Evolutionary conservation across 2,888 invertebrate species (phyloP), one percentile per base, ranked within the genome.

Genomic region (Epistrophe grossulariae): DNA sequence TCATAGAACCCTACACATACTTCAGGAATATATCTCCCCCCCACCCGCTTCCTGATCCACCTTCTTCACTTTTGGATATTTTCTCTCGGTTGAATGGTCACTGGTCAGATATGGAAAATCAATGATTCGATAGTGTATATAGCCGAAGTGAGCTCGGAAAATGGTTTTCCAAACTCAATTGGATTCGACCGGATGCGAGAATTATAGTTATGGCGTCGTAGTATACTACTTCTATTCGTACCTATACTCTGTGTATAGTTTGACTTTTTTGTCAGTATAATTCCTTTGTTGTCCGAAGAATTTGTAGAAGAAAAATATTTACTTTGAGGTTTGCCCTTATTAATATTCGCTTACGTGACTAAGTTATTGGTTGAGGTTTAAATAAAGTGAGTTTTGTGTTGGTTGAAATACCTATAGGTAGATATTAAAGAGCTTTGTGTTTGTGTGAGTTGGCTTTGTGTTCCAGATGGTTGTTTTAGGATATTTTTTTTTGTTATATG

Each of bases 61-160:
- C n/a, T n/a, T n/a, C n/a, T n/a, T n/a, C n/a, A n/a, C 45, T 0
- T 48, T 48, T 17, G 48, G 17, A 15, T 50, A 68, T 50, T 68
- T 50, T 60, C n/a, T 52, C 40, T 79, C 66, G 80, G 38, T 71
- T 71, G 48, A 71, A 35, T 72, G 79, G 70, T 59, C 59, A 71
- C 28, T 72, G 79, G 70, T 59, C 59, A 74, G 70, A 70, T 73
- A 79, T 79, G 79, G 64, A 84, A 84, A 66, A 59, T 79, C 79
- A 50, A 80, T 71, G 43, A 24, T 15, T 73, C 11, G 59, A 78
- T 59, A 72, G 59, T 45, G 9, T 57, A n/a, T 57, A n/a, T 45
- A n/a, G 24, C 40, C 55, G 15, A 9, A 19, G 60, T 38, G 45
- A 55, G 17, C 52, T 59, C 24, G 45, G 38, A 57, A 71, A 55